Evolutionary conservation across 2,888 invertebrate species (phyloP), one percentile per base, ranked within the genome.

Genomic region (Chrysolina haemoptera): DNA sequence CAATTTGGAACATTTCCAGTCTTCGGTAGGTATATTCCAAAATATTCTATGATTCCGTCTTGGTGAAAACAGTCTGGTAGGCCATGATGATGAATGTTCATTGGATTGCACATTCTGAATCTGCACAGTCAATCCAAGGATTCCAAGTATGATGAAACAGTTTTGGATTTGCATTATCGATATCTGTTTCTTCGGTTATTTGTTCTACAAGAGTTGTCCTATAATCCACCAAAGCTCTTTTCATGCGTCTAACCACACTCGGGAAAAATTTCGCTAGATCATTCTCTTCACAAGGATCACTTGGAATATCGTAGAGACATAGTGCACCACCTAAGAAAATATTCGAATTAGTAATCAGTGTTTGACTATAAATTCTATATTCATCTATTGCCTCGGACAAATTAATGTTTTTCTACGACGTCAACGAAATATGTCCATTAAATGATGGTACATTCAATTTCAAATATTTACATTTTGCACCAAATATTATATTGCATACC

Each of bases 211-310:
- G 80, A 80, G 90, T 87, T 84, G 88, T 79, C 83, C 90, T 85
- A 83, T 91, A 91, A 68, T 89, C 86, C 48, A 88, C 87, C 74
- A 92, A 83, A n/a, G 88, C 85, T 35, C 88, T 85, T 80, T 89
- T 89, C 84, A 90, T 87, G 71, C 88, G 82, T 27, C 88, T 84
- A n/a, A 83, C 90, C 12, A 92, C 90, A 77, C 89, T 90, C 6
- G 89, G 89, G 11, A 90, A 90, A 69, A 87, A 88, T 64, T 86
- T 84, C 84, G 91, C 90, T 62, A 92, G 84, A 82, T 96, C 94
- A 81, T 92, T 92, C 68, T 92, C 92, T 86, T 96, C 96, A 82
- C 94, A 93, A 0, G 96, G 96, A 86, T 96, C 96, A 67, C 90
- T 90, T 0, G 91, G 91, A 59, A 96, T 91, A 85, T 96, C 93